Conservation (phyloP, 2,113 vertebrate genomes). For the Mesembrinibis cayennensis region DNA sequence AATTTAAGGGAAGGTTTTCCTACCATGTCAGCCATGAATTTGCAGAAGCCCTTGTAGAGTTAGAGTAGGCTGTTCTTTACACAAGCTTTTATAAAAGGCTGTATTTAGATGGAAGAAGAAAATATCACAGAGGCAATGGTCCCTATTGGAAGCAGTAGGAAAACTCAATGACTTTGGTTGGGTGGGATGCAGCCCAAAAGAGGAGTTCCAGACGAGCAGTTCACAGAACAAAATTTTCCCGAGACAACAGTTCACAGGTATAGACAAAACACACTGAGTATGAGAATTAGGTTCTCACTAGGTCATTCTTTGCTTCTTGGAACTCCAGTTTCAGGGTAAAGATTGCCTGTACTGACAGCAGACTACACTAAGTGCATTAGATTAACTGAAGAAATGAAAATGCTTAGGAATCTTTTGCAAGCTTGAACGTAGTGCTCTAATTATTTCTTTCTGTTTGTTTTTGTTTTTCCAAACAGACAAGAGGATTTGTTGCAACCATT, state of each 20-base stretch:
- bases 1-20: not conserved
- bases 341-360: not conserved
- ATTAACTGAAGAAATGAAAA: not conserved
- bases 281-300: not conserved
- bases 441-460: not conserved
- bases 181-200: not conserved
- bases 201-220: not conserved
- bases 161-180: accelerated
- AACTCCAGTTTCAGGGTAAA: not conserved
- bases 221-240: not conserved
- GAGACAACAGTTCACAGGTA: not conserved
- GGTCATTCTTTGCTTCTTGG: not conserved
- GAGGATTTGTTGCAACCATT: constrained; percentile 90
- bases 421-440: not conserved
- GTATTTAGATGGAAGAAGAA: not conserved
- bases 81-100: not conserved
- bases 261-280: not conserved
- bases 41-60: not conserved
- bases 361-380: not conserved
- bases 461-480: constrained; percentile 78
- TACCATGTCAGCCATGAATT: not conserved
- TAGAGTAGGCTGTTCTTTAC: not conserved
- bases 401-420: not conserved
- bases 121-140: not conserved
- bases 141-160: not conserved